Evolutionary conservation across 2,888 invertebrate genomes (phyloP).

Genomic region (Holacanthella duospinosa): DNA sequence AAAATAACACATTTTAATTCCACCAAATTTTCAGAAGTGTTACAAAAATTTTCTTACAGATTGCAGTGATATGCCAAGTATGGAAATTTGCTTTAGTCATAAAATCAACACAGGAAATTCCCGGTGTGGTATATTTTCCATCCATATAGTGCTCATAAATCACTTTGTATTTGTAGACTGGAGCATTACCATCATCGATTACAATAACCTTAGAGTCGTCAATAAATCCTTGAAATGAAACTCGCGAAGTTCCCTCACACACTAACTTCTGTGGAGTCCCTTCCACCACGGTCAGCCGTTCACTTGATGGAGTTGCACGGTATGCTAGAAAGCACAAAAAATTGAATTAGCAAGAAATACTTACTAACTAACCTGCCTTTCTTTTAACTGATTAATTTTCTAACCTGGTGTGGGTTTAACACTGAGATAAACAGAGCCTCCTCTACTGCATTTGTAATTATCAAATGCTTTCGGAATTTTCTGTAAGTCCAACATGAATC

Average conservation of each 20-base stretch:
- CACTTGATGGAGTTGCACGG: neutral
- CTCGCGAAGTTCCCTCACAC: neutral
- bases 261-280: neutral
- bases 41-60: too few species aligned
- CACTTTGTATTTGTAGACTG: neutral
- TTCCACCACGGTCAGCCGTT: neutral
- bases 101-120: neutral
- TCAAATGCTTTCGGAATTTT: constrained; percentile 24
- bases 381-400: neutral
- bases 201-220: constrained; percentile 2
- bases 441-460: constrained; percentile 24
- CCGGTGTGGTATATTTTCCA: neutral
- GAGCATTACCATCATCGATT: neutral
- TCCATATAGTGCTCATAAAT: neutral
- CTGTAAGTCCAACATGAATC: constrained; percentile 19
- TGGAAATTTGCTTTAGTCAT: neutral
- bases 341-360: neutral
- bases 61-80: neutral
- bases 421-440: neutral
- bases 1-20: neutral
- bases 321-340: neutral
- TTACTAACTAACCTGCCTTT: neutral
- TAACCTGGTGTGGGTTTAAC: too few species aligned
- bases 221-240: neutral
- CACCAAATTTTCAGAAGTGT: too few species aligned